Evolutionary conservation across 2,113 vertebrate genomes (phyloP), one percentile per base, ranked within the genome.

Genomic region (Cololabis saira): DNA sequence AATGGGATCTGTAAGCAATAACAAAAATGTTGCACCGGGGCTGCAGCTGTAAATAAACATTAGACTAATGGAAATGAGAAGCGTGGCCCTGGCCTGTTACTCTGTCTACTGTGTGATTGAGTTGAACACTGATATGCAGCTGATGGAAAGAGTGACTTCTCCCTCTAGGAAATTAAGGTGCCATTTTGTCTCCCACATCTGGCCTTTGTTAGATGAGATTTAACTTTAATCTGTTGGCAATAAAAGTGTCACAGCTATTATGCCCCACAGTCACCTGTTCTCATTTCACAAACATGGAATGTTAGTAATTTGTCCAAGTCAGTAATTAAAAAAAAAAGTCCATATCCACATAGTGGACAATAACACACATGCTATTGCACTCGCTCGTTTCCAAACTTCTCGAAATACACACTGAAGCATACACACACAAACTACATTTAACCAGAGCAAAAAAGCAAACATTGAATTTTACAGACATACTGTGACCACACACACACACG

Each of bases 211-310:
- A 80, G 83, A 79, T 76, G 58, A 18, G 80, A 90, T 92, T 92
- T 91, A 89, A 81, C 83, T 81, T 87, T 63, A 70, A 71, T 75
- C 58, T 61, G 37, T 76, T 81, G 91, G 92, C 94, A 95, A 95
- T 95, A 93, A 95, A 94, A 93, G 88, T 90, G 92, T 93, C 94
- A 92, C 59, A 19, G 24, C 24, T 44, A 16, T 51, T 24, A 8
- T 24, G 2, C 48, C 9, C 3, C 55, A 62, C 30, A 12, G n/a
- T 16, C 58, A 52, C 50, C 14, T n/a, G 24, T n/a, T 52, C n/a
- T 52, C 12, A 27, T 27, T 52, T 22, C 24, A 16, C n/a, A n/a
- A 16, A 30, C 8, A 52, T 10, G 14, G 7, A 52, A 27, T 9
- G 50, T n/a, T 18, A 12, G 7, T 11, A 47, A 7, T 47, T 47